Evolutionary conservation across 2,113 vertebrate genomes (phyloP).

Genomic region (Camelus dromedarius): DNA sequence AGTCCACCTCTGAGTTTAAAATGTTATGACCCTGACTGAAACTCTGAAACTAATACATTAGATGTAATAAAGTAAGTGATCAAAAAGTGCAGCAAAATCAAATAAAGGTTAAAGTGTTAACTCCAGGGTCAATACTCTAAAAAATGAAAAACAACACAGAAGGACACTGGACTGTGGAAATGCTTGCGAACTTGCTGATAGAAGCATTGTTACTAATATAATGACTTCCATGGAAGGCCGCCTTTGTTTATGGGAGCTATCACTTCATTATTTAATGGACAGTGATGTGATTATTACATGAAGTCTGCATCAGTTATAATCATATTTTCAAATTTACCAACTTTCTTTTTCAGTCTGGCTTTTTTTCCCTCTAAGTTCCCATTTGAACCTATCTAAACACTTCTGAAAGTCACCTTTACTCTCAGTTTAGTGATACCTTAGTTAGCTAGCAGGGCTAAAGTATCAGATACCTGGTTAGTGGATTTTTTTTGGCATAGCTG

Average conservation of each 20-base stretch:
- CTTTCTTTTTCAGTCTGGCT: neutral
- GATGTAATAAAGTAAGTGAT: constrained; percentile 58
- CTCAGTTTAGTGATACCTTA: neutral
- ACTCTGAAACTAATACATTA: constrained; percentile 42
- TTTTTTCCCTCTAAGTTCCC: neutral
- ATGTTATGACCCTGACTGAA: constrained; percentile 20
- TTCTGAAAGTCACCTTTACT: neutral
- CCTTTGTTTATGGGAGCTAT: neutral
- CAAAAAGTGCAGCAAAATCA: neutral
- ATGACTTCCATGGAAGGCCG: neutral
- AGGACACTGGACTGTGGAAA: accelerated
- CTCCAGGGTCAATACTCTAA: neutral
- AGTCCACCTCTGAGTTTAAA: constrained; percentile 40
- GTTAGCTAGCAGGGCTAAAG: too few species aligned
- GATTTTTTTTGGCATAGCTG: neutral
- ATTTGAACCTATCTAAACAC: neutral
- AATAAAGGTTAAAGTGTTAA: constrained; percentile 55
- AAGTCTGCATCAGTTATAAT: neutral
- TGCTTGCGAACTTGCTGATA: neutral
- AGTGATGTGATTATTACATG: neutral
- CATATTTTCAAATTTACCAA: neutral
- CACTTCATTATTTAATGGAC: neutral
- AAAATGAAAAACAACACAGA: accelerated
- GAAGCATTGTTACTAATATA: neutral
- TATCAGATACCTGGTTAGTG: neutral